Evolutionary conservation across 2,797 vertebrate genomes (phyloP).

Genomic region (Smutsia gigantea): DNA sequence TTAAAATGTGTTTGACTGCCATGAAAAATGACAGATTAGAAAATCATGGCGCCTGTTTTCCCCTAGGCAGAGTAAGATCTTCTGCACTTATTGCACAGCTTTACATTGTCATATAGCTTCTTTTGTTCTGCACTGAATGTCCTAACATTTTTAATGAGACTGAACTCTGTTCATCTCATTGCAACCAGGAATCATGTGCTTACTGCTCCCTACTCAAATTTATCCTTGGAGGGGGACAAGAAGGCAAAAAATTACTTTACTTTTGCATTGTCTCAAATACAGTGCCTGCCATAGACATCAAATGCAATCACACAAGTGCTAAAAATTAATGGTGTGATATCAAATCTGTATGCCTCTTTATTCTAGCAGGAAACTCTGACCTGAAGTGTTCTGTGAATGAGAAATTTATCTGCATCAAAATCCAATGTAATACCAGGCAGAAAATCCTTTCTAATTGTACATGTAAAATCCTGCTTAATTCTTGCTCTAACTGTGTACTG

Average conservation of each 20-base stretch:
- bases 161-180: background rate
- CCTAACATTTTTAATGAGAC: background rate
- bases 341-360: constrained; percentile 37
- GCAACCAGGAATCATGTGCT: background rate
- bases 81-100: background rate
- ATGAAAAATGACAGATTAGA: background rate
- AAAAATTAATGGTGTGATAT: background rate
- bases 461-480: constrained; percentile 74
- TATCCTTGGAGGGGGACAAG: background rate
- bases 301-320: background rate
- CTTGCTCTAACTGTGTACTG: background rate
- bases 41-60: background rate
- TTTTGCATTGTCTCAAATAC: constrained; percentile 13
- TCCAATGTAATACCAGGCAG: constrained; percentile 61
- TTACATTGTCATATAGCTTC: background rate
- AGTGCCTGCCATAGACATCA: background rate
- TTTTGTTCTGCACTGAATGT: background rate
- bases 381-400: constrained; percentile 40
- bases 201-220: background rate
- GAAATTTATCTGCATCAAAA: constrained; percentile 75
- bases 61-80: background rate
- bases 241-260: background rate
- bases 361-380: constrained; percentile 23
- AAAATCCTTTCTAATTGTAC: constrained; percentile 74
- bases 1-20: background rate